These are phyloP conservation scores for Meloidogyne floridensis DNA, from an alignment of 1,140 invertebrate species.

Conservation along the genomic window DNA sequence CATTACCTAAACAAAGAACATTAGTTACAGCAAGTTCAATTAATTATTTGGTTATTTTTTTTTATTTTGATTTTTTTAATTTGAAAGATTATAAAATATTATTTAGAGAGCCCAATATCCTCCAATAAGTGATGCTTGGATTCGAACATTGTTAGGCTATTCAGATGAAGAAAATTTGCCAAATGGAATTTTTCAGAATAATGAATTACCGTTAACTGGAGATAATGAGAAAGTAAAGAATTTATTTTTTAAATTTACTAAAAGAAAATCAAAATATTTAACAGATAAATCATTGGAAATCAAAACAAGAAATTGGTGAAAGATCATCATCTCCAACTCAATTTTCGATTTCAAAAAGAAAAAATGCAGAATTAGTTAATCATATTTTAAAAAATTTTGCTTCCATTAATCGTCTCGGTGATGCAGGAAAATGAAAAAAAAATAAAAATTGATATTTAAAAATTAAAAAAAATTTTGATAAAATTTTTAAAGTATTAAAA, in stretches of 20 bases:
- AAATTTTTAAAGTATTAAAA: background rate
- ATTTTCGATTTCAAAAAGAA: constrained; percentile 21
- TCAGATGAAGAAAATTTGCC: background rate
- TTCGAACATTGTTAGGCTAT: constrained; percentile 20
- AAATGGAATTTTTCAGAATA: background rate
- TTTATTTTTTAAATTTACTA: background rate
- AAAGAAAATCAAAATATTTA: background rate
- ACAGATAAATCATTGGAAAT: constrained; percentile 1
- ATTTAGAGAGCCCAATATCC: background rate
- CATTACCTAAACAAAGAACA: background rate
- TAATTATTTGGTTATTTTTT: background rate
- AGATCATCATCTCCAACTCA: background rate
- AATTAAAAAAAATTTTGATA: background rate
- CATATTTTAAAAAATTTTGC: constrained; percentile 38
- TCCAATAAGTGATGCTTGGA: constrained; percentile 20
- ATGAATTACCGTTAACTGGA: background rate
- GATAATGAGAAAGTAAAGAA: background rate
- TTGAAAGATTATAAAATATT: background rate
- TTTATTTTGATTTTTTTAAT: too few species aligned
- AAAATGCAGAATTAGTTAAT: constrained; percentile 36
- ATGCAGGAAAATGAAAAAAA: constrained; percentile 23
- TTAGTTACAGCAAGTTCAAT: background rate
- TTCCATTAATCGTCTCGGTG: constrained; percentile 31
- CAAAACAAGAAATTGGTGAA: background rate
- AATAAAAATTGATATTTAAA: background rate